Evolutionary conservation across 2,888 invertebrate species (phyloP), one percentile per base, ranked within the genome.

Genomic region (Coenonympha glycerion): DNA sequence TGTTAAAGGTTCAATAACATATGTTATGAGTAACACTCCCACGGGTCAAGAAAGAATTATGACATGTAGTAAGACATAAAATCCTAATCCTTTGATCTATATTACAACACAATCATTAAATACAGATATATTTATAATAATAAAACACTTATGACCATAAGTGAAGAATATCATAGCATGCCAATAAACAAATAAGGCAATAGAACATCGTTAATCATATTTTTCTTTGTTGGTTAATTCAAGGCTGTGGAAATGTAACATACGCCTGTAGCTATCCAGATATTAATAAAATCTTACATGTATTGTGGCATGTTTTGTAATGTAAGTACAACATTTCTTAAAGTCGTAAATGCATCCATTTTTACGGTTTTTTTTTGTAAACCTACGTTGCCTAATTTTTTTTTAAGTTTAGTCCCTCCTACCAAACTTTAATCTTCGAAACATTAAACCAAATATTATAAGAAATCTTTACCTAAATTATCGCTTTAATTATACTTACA

Each of bases 121-220:
- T 39, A 49, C 37, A 47, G 34, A 53, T 57, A 51, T 49, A 55
- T 53, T 59, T 41, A 53, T 52, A 52, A 53, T 52, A 48, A 59
- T 55, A 52, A 53, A 49, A 53, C 57, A 46, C 47, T 57, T 54
- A 57, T 57, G 54, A 47, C 55, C 57, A 59, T 59, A 59, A 47
- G 26, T 44, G 8, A 36, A 31, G 50, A 36, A 44, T 47, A 53
- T 48, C 56, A 53, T 47, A 50, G 18, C 37, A 15, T 36, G 39
- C 46, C 44, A 30, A 33, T 26, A 41, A 39, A 0, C 47, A 16
- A 50, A 48, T 41, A 50, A 48, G 53, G 40, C 34, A 34, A 47
- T 18, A 19, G 45, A 40, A 11, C 19, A 37, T 48, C 37, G 47
- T 56, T 50, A 56, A 56, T 56, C 53, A 56, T 56, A 53, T 28